phyloP scores from a whole-genome alignment of 2,797 vertebrate species.

The Sternotherus odoratus region DNA sequence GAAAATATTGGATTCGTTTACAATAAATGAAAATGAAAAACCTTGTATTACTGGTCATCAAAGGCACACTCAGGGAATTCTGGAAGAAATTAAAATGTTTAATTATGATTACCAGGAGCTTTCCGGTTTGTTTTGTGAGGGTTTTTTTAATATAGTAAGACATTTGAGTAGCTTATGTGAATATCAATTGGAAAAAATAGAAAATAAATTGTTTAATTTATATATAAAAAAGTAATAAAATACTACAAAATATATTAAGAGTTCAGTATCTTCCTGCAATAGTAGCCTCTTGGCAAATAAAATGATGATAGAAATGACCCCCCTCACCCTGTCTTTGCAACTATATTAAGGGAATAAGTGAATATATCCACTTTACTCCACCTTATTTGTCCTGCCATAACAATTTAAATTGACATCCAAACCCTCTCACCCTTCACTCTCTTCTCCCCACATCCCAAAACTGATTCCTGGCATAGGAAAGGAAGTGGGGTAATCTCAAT shows the following conservation, averaged over 20 bases:
- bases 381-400: not conserved
- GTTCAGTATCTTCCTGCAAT: not conserved
- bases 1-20: constrained; percentile 23
- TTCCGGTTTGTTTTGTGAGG: constrained; percentile 26
- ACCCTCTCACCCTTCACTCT: not conserved
- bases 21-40: constrained; percentile 15
- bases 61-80: not conserved
- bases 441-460: not conserved
- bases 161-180: not conserved
- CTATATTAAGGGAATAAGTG: not conserved
- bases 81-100: constrained; percentile 30
- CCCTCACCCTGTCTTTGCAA: not conserved
- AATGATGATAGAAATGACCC: not conserved
- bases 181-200: not conserved
- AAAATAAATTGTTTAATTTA: not conserved
- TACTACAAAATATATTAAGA: not conserved
- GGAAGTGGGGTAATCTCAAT: not conserved
- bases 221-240: not conserved
- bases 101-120: constrained; percentile 8
- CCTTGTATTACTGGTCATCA: constrained; percentile 23
- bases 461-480: not conserved
- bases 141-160: not conserved
- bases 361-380: not conserved
- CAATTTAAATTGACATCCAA: not conserved
- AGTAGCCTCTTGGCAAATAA: not conserved